A percentile compares a stretch with the other conserved stretches of the same genome.
phyloP scores from a whole-genome alignment of 1,140 invertebrate genomes.

The Drosophila repleta region DNA sequence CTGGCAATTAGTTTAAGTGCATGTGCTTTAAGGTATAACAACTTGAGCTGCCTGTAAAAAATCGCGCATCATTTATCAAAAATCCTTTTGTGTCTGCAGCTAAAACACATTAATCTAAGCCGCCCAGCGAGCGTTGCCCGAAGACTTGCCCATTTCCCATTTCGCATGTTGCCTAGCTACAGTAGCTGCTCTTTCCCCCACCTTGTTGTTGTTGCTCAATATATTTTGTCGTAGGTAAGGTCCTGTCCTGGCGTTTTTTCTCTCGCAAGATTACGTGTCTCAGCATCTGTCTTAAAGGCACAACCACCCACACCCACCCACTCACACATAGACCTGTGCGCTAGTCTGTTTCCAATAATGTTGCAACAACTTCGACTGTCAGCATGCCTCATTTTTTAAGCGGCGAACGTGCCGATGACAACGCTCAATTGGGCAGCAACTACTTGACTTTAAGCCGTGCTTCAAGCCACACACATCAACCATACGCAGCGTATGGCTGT shows the following conservation, averaged over 20 bases:
- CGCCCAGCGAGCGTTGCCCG: conserved; percentile 13
- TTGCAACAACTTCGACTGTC: conserved; percentile 49
- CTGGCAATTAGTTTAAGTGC: conserved; percentile 52
- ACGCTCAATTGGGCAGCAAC: conserved; percentile 33
- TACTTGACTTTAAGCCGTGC: background rate
- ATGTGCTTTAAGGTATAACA: conserved; percentile 35
- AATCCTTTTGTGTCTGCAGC: conserved; percentile 72
- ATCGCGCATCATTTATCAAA: conserved; percentile 71
- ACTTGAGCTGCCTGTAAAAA: conserved; percentile 30
- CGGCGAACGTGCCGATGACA: conserved; percentile 63
- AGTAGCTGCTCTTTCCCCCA: background rate
- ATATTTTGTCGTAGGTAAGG: conserved; percentile 61
- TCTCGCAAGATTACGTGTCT: conserved; percentile 2
- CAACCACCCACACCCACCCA: conserved; percentile 7
- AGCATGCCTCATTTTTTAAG: conserved; percentile 63
- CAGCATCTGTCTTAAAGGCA: conserved; percentile 36
- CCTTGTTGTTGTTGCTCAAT: conserved; percentile 29
- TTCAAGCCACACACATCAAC: conserved; percentile 6
- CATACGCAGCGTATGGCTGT: conserved; percentile 22
- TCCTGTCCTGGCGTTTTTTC: conserved; percentile 36
- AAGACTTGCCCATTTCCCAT: conserved; percentile 10
- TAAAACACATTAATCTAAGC: conserved; percentile 73
- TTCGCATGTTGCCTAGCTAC: conserved; percentile 16
- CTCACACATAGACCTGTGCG: conserved; percentile 4
- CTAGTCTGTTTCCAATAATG: conserved; percentile 58